phyloP scores from a whole-genome alignment of 2,888 invertebrate genomes.

The Fragum sueziense region DNA sequence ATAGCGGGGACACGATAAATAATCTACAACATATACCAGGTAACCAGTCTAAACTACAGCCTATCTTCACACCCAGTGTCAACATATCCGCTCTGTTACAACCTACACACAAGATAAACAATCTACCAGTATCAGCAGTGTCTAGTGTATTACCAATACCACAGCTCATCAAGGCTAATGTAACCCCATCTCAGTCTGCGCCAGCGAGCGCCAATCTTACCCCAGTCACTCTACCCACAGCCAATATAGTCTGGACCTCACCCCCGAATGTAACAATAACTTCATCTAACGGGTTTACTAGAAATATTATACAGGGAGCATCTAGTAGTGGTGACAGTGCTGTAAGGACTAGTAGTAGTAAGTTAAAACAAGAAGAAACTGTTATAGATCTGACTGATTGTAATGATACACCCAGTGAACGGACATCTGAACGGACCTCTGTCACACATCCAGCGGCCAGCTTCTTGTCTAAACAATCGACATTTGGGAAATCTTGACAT shows the following conservation, averaged over 20 bases:
- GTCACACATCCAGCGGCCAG: constrained; percentile 35
- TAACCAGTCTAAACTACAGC: constrained; percentile 1
- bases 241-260: constrained; percentile 52
- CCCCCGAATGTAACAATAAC: constrained; percentile 57
- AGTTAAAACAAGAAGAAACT: constrained; percentile 33
- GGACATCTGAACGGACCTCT: constrained; percentile 11
- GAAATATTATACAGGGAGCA: constrained; percentile 28
- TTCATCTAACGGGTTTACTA: constrained; percentile 48
- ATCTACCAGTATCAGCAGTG: constrained; percentile 5
- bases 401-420: constrained; percentile 36
- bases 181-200: not conserved
- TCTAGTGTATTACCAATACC: constrained; percentile 32
- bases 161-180: constrained; percentile 30
- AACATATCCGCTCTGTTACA: constrained; percentile 45
- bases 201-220: not conserved
- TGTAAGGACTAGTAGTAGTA: constrained; percentile 4
- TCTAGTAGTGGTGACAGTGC: constrained; percentile 3
- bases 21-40: constrained; percentile 5
- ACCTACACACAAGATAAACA: constrained; percentile 33
- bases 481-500: constrained; percentile 13
- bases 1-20: not conserved
- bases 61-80: constrained; percentile 23
- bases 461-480: constrained; percentile 21
- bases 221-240: constrained; percentile 35
- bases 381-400: constrained; percentile 51